Base-by-base conservation (phyloP, 2,888 invertebrate genomes). In the Arge pagana region DNA sequence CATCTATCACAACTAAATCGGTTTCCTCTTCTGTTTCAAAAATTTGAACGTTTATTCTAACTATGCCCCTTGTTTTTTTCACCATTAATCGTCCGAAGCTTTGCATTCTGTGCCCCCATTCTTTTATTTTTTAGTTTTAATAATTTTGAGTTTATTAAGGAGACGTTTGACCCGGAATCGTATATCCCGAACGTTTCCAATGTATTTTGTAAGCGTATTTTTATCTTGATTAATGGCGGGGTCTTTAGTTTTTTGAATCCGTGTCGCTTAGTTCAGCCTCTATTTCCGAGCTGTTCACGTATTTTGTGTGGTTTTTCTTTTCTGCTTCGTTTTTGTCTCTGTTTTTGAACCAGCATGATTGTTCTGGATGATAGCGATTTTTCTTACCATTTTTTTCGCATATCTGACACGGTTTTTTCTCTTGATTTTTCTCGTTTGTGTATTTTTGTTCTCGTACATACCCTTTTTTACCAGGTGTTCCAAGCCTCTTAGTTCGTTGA, bases 151-250 rank as follows among this genome's bases (percentile, higher is more conserved):
- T 59, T 57, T 15, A 59, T 60, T 10, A 57, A 10, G 35, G 57
- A 59, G 4, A 59, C 52, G 33, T 59, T 54, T n/a, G 59, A 59
- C 13, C 56, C 56, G 23, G 56, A 54, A 28, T 59, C 57, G 40
- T 59, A 54, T 30, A 54, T 53, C 49, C 53, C 58, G 43, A 15
- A 40, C 40, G 54, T 18, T 48, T 55, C 43, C 24, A 55, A 42
- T 24, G 39, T 45, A 21, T 52, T 48, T 26, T 60, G 35, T 41
- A 58, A 31, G 15, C 42, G 39, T 42, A 56, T 30, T 36, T 56
- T 55, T 31, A 56, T 13, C 43, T 56, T 54, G 31, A 59, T 56
- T 48, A 59, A 56, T 57, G 56, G 50, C 50, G 57, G 24, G 3
- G 42, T 35, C 24, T 40, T 19, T 50, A 23, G 57, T 59, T 59